Evolutionary conservation across 2,888 invertebrate genomes (phyloP).

Genomic region (Candidula unifasciata): DNA sequence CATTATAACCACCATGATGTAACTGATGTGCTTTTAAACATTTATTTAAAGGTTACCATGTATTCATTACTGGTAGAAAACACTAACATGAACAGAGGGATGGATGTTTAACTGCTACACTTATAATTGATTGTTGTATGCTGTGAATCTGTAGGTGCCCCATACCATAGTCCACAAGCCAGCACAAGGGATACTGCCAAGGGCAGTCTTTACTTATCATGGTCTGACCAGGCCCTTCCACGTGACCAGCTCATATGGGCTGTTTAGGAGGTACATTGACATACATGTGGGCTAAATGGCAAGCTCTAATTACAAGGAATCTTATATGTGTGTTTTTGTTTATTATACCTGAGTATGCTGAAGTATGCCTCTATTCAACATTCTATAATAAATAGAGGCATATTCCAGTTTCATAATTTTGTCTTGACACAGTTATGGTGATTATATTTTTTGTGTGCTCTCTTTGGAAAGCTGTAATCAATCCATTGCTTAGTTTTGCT

Average conservation of each 20-base stretch:
- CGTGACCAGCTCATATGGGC: constrained; percentile 71
- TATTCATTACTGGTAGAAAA: too few species aligned
- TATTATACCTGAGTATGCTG: neutral
- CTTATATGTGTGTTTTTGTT: neutral
- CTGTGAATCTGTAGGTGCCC: constrained; percentile 64
- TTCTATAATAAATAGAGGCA: neutral
- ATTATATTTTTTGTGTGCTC: neutral
- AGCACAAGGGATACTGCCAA: constrained; percentile 60
- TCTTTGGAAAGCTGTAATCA: neutral
- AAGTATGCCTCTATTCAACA: neutral
- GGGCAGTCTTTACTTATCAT: constrained; percentile 57
- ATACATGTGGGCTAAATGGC: neutral
- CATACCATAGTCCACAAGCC: constrained; percentile 63
- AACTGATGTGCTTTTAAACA: too few species aligned
- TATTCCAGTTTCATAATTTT: too few species aligned
- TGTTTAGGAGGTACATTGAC: constrained; percentile 69
- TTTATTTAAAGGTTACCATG: too few species aligned
- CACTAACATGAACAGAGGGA: too few species aligned
- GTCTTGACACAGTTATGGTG: neutral
- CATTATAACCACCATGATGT: too few species aligned
- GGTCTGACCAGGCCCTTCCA: constrained; percentile 61
- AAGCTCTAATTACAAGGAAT: constrained; percentile 11
- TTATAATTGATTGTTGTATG: neutral
- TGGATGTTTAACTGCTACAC: too few species aligned
- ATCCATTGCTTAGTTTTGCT: too few species aligned